phyloP scores from a whole-genome alignment of 2,797 vertebrate genomes.

The Syngnathus rostellatus region DNA sequence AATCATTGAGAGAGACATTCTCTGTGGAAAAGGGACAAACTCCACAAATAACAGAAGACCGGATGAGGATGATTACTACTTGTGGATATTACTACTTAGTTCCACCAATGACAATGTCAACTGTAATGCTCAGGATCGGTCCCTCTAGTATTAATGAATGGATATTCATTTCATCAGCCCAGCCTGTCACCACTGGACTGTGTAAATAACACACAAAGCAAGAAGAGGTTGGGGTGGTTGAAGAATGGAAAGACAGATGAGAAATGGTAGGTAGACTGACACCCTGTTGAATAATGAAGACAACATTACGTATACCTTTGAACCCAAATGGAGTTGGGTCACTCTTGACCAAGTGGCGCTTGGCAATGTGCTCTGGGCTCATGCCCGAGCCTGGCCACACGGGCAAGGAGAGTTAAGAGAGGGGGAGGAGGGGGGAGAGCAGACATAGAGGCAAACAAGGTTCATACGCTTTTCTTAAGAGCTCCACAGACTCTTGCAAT shows the following conservation, averaged over 20 bases:
- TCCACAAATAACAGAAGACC: background rate
- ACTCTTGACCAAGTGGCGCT: conserved; percentile 87
- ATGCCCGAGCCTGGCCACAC: conserved; percentile 73
- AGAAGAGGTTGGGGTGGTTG: background rate
- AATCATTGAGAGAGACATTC: background rate
- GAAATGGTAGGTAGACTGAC: background rate
- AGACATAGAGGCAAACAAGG: background rate
- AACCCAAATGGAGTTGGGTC: conserved; percentile 87
- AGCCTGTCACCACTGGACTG: background rate
- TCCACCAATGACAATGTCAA: background rate
- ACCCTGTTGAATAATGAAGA: background rate
- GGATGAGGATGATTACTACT: background rate
- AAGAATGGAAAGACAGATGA: background rate
- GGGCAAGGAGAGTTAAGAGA: background rate
- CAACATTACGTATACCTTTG: conserved; percentile 69
- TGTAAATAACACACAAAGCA: background rate
- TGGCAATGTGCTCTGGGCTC: conserved; percentile 84
- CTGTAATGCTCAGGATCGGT: background rate
- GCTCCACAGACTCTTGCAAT: background rate
- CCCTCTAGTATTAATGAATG: background rate
- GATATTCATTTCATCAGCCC: background rate
- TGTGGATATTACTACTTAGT: background rate
- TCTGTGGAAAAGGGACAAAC: background rate
- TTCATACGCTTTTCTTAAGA: background rate
- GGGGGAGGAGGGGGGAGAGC: conserved; percentile 6